A percentile compares a stretch with the other conserved stretches of the same genome.
phyloP scores from a whole-genome alignment of 2,888 invertebrate genomes.

The Hololepta plana region DNA sequence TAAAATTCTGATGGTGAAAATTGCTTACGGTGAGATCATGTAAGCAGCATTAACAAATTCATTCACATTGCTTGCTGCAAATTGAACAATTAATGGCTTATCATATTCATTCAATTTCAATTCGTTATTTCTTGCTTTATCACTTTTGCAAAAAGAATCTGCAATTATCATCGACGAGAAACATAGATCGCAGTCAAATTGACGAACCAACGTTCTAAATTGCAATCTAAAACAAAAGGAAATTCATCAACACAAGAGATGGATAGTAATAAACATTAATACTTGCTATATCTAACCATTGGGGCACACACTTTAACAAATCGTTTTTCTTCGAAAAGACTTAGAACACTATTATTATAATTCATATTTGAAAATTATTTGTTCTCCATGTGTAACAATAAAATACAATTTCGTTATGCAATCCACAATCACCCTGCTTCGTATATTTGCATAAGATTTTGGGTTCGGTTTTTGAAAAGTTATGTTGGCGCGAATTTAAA shows the following conservation, averaged over 20 bases:
- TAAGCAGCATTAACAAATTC: constrained; percentile 78
- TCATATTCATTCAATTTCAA: constrained; percentile 59
- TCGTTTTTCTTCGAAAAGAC: constrained; percentile 44
- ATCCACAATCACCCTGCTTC: too few species aligned
- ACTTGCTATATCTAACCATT: constrained; percentile 91
- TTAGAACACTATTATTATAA: constrained; percentile 29
- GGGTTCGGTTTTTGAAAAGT: too few species aligned
- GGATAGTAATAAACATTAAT: constrained; percentile 9
- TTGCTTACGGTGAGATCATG: constrained; percentile 55
- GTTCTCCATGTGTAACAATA: too few species aligned
- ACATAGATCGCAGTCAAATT: constrained; percentile 73
- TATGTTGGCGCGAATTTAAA: too few species aligned
- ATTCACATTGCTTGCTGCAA: constrained; percentile 70
- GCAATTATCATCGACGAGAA: constrained; percentile 97
- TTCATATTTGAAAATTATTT: too few species aligned
- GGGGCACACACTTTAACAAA: constrained; percentile 76
- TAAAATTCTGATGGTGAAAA: constrained; percentile 4
- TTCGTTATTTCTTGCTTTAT: constrained; percentile 68
- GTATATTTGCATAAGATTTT: too few species aligned
- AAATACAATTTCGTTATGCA: too few species aligned
- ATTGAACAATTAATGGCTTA: constrained; percentile 79
- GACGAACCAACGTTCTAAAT: constrained; percentile 55
- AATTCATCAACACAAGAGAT: constrained; percentile 4
- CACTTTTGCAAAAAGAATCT: constrained; percentile 78
- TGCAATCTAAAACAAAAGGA: constrained; percentile 37